These are phyloP conservation scores for Agonum fuliginosum DNA, from an alignment of 2,888 invertebrate genomes.

Conservation along the genomic window DNA sequence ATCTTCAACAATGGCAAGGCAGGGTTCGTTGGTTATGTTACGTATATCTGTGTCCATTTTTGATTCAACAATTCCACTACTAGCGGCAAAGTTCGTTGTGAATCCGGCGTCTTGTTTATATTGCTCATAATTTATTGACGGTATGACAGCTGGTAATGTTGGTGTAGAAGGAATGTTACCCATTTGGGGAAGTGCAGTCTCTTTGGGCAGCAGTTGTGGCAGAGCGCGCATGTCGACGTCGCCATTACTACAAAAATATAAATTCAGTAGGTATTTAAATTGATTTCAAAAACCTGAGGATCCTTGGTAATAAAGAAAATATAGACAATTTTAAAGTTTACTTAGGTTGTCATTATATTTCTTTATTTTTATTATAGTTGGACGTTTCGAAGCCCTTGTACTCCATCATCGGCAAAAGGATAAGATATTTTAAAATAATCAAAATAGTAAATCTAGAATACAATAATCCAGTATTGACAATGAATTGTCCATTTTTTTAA, in stretches of 20 bases:
- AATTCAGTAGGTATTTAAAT: conserved; percentile 15
- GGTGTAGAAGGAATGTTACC: conserved; percentile 16
- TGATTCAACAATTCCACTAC: conserved; percentile 59
- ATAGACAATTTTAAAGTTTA: no score
- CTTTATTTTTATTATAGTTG: no score
- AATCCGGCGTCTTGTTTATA: conserved; percentile 66
- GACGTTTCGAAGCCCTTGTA: no score
- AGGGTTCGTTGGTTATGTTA: conserved; percentile 47
- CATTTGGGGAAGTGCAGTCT: conserved; percentile 30
- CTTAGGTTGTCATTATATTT: no score
- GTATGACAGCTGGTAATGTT: conserved; percentile 50
- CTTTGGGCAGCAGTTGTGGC: conserved; percentile 64
- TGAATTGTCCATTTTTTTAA: no score
- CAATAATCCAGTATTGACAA: no score
- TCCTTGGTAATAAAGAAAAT: no score
- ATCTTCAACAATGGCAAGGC: conserved; percentile 39
- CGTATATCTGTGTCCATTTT: conserved; percentile 61
- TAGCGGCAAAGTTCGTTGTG: conserved; percentile 61
- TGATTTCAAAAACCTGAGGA: neutral
- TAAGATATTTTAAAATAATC: no score
- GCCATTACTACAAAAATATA: conserved; percentile 70
- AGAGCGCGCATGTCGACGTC: conserved; percentile 72
- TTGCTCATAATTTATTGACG: conserved; percentile 63
- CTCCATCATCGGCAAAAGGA: no score
- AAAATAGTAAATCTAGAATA: no score